Percentiles rank a stretch among this genome's conserved stretches.
phyloP scores from a whole-genome alignment of 2,113 vertebrate species.

The Protobothrops flavoviridis region DNA sequence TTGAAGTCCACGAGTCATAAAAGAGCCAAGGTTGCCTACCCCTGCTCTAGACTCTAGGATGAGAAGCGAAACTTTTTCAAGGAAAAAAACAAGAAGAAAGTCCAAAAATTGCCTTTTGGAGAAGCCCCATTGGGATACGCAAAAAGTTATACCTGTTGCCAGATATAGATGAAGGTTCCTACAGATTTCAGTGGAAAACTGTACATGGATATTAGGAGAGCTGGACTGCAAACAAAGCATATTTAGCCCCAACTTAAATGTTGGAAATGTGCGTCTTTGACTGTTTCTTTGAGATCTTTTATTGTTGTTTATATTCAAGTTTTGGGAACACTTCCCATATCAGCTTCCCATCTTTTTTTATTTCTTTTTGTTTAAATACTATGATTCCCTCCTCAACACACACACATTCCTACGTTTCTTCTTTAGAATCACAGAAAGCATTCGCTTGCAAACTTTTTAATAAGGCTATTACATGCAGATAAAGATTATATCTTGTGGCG shows the following conservation, averaged over 20 bases:
- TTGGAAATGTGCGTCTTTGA: slow-evolving; percentile 52
- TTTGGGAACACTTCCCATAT: slow-evolving; percentile 37
- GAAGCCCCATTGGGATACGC: background rate
- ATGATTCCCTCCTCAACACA: slow-evolving; percentile 27
- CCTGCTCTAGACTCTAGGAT: background rate
- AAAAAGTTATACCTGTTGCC: slow-evolving; percentile 38
- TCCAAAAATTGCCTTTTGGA: background rate
- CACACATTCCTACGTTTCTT: slow-evolving; percentile 31
- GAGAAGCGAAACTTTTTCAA: background rate
- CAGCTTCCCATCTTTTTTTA: background rate
- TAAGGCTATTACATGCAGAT: slow-evolving; percentile 74
- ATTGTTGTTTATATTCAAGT: slow-evolving; percentile 60
- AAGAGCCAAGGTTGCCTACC: too few species aligned
- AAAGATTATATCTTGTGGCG: slow-evolving; percentile 71
- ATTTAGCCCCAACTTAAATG: slow-evolving; percentile 22
- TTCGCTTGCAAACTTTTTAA: slow-evolving; percentile 75
- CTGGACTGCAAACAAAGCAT: background rate
- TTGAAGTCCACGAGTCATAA: too few species aligned
- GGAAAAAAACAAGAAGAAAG: background rate
- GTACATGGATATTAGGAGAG: background rate
- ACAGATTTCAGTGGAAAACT: background rate
- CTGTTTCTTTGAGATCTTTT: slow-evolving; percentile 67
- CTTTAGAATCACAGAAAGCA: slow-evolving; percentile 62
- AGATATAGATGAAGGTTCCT: slow-evolving; percentile 28
- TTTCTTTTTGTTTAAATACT: slow-evolving; percentile 40